Percentiles rank a stretch among this genome's conserved stretches.
These are phyloP conservation scores for Lontra canadensis DNA, from an alignment of 2,113 vertebrate species.

Conservation along the genomic window DNA sequence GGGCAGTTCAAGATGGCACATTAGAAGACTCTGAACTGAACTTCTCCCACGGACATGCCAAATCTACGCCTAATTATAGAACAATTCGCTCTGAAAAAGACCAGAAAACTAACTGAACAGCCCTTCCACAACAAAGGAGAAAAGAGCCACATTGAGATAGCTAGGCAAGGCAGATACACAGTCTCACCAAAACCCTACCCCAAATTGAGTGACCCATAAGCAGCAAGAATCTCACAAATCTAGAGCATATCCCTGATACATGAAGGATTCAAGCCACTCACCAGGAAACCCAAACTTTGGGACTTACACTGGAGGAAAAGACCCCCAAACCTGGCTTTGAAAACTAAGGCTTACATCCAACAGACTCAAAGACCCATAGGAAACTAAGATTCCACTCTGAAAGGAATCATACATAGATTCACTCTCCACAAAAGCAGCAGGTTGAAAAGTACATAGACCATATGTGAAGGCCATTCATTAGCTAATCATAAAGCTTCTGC, in stretches of 20 bases:
- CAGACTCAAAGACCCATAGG: not conserved
- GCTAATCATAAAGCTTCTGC: not conserved
- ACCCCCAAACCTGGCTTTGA: not conserved
- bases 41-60: not conserved
- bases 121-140: not conserved
- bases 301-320: not conserved
- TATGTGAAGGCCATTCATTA: not conserved
- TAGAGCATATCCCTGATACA: not conserved
- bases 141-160: not conserved
- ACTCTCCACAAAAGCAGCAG: not conserved
- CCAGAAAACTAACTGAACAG: not conserved
- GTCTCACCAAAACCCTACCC: not conserved
- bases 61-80: not conserved
- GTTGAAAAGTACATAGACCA: not conserved
- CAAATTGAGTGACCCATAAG: not conserved
- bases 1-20: not conserved
- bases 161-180: not conserved
- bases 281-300: not conserved
- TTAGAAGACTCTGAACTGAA: not conserved
- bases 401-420: not conserved
- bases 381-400: not conserved
- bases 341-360: not conserved
- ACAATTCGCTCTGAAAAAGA: not conserved
- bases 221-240: not conserved
- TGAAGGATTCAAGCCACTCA: not conserved